A percentile compares a stretch with the other conserved stretches of the same genome.
Evolutionary conservation across 1,140 invertebrate species (phyloP).

Genomic region (Drosophila simulans): DNA sequence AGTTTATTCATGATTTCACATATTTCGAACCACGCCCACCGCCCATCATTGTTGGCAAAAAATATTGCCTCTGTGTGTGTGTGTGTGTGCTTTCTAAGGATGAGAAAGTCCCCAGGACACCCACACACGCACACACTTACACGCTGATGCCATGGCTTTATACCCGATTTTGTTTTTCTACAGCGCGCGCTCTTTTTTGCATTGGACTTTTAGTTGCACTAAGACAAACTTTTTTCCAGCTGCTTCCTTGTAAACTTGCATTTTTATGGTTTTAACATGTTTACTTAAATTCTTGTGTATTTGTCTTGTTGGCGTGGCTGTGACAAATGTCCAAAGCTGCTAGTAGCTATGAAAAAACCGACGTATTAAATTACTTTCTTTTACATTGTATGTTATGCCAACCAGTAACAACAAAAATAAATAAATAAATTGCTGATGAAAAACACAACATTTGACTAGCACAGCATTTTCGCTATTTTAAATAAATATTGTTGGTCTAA

Average conservation of each 20-base stretch:
- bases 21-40: conserved; percentile 49
- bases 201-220: conserved; percentile 25
- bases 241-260: conserved; percentile 57
- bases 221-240: conserved; percentile 48
- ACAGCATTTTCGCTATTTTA: too few species aligned
- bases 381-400: background rate
- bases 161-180: conserved; percentile 60
- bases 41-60: conserved; percentile 47
- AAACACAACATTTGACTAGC: too few species aligned
- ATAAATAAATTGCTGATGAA: too few species aligned
- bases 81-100: conserved; percentile 1
- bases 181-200: conserved; percentile 44
- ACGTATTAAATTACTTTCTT: background rate
- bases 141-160: conserved; percentile 54
- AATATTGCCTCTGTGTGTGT: conserved; percentile 56
- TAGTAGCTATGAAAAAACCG: background rate
- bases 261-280: conserved; percentile 82
- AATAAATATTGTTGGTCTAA: background rate
- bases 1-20: conserved; percentile 84
- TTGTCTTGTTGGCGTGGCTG: conserved; percentile 75
- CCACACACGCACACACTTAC: conserved; percentile 18
- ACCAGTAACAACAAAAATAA: too few species aligned
- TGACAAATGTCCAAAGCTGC: conserved; percentile 65
- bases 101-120: conserved; percentile 27
- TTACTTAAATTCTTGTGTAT: conserved; percentile 79